Evolutionary conservation across 1,140 invertebrate species (phyloP), one percentile per base, ranked within the genome.

Genomic region (Tribolium madens): DNA sequence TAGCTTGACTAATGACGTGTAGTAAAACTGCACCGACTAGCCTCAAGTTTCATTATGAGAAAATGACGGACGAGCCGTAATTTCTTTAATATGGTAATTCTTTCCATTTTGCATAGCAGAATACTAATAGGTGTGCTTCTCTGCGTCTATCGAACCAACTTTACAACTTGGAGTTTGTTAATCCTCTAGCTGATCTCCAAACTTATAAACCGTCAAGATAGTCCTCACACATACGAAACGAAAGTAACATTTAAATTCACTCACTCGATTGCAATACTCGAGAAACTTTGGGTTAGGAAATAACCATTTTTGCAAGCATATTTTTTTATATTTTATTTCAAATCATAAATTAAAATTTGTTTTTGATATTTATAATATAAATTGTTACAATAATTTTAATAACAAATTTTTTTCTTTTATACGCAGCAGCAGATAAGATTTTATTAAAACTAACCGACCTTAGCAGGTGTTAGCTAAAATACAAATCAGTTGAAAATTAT

Each of bases 1-100:
- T 21, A 14, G 13, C 14, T n/a, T 1, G 52, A 26, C 17, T 57
- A 57, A 57, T 57, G 52, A 57, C 52, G 52, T 57, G 18, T 17
- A 31, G 10, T 26, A 57, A 18, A 57, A 57, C 10, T 18, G 18
- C 13, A 21, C 14, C 18, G 52, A 21, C 52, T n/a, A 42, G 52
- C 18, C 52, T 57, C 52, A 57, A 57, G 15, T 26, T 57, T 57
- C 52, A 18, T 57, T 18, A 57, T 57, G 52, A 57, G 52, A 21
- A 57, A 57, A 57, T 57, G 52, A 57, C 15, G 18, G 52, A 57
- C 18, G 52, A 26, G 52, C n/a, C 7, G 52, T 57, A 57, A 57
- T 57, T 57, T 57, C 15, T 57, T 57, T 57, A 57, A 57, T 57
- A 57, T 57, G 52, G 52, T 57, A 57, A 57, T 57, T 57, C 18